phyloP scores from a whole-genome alignment of 2,797 vertebrate genomes.

The Artibeus lituratus region DNA sequence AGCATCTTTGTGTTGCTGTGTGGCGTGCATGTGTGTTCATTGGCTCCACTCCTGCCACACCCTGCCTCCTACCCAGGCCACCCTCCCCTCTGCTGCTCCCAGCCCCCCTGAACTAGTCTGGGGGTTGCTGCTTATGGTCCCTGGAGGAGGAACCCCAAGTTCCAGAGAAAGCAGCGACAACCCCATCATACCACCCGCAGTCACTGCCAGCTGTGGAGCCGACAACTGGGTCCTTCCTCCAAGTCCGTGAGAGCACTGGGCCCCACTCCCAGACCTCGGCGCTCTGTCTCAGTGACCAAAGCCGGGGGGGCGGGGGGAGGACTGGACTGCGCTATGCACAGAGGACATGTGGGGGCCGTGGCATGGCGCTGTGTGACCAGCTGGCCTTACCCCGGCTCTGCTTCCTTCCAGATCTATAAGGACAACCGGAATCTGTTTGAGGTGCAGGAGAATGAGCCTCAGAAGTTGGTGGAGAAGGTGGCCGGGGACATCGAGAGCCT shows the following conservation, averaged over 20 bases:
- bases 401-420: constrained; percentile 91
- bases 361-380: background rate
- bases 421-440: constrained; percentile 97
- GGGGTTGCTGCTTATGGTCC: background rate
- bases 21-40: background rate
- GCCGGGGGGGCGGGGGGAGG: background rate
- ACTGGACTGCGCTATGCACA: no score
- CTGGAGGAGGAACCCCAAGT: background rate
- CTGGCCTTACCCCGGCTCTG: constrained; percentile 50
- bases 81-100: background rate
- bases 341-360: fast-evolving
- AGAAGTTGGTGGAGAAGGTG: constrained; percentile 95
- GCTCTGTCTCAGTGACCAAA: background rate
- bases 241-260: background rate
- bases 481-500: constrained; percentile 95
- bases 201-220: background rate
- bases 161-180: background rate
- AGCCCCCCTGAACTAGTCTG: background rate
- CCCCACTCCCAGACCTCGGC: background rate
- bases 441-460: constrained; percentile 94
- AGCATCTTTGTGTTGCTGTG: background rate
- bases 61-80: background rate
- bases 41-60: background rate
- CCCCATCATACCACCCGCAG: background rate
- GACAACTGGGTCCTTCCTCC: background rate